phyloP scores from a whole-genome alignment of 1,140 invertebrate genomes.

The Dryas iulia region DNA sequence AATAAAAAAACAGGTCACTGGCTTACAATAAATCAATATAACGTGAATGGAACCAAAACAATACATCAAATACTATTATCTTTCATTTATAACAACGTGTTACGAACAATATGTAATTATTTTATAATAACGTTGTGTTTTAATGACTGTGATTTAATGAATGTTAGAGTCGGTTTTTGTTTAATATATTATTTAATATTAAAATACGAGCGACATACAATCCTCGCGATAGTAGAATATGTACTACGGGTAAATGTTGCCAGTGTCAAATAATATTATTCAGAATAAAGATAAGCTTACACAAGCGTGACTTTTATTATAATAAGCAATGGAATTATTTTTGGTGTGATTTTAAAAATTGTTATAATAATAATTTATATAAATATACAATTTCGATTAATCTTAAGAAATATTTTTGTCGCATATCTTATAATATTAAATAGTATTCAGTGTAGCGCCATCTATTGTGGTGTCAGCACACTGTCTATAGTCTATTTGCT shows the following conservation, averaged over 20 bases:
- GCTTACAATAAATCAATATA: constrained; percentile 76
- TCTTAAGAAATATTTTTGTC: too few species aligned
- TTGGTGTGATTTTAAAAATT: too few species aligned
- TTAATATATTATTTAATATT: constrained; percentile 5
- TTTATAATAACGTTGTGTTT: background rate
- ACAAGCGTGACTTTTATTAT: background rate
- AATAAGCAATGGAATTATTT: too few species aligned
- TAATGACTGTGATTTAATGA: background rate
- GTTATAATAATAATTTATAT: too few species aligned
- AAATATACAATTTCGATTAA: too few species aligned
- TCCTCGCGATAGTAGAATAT: constrained; percentile 7
- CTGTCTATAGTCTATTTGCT: too few species aligned
- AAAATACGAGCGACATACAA: constrained; percentile 13
- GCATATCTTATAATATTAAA: too few species aligned
- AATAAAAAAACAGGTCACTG: constrained; percentile 73
- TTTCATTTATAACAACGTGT: background rate
- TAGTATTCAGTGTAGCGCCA: too few species aligned
- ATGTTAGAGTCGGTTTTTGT: background rate
- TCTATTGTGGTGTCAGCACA: too few species aligned
- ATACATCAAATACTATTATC: constrained; percentile 27
- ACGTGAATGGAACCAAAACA: constrained; percentile 72
- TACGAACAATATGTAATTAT: background rate
- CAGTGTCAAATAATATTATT: constrained; percentile 7
- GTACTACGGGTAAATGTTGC: constrained; percentile 15
- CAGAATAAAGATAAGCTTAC: background rate